Base-by-base conservation (phyloP, 2,113 vertebrate genomes). In the Phaethornis superciliosus region DNA sequence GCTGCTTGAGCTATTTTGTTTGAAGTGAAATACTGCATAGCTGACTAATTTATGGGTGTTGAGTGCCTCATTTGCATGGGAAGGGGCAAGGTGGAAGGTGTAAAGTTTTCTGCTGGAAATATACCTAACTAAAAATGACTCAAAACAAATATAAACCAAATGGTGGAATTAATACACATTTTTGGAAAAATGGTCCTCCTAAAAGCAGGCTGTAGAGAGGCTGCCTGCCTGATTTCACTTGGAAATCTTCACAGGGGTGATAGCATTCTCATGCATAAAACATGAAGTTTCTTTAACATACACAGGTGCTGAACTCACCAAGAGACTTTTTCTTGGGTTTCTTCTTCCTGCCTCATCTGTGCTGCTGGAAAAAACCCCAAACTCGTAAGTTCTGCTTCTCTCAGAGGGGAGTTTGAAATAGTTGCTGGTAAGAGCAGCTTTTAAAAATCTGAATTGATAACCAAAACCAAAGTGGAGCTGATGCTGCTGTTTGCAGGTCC, bases 1-100 rank as follows among this genome's bases (percentile, higher is more conserved):
- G 72, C 93, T 95, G 83, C 90, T 74, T 47, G 17, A 84, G 79
- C 78, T 84, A 78, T 75, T 89, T 93, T 95, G 70, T 92, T 96
- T 89, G 78, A 90, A 63, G 59, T 87, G 88, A 95, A 90, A 59
- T 81, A 56, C 40, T 79, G 67, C 74, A 23, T 33, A 60, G 81
- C 27, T 63, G 62, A 60, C 77, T 92, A 85, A 84, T 92, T 93
- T 89, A 90, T 90, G 83, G 81, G 63, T 79, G 68, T 81, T 92
- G 93, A 87, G 94, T 94, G 75, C 83, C 44, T 27, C 76, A 20
- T 79, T 84, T 88, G 3, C 87, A 63, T 70, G 81, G 74, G 59
- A 85, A 85, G 52, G 63, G 51, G 69, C 56, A 90, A 89, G 23
- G 87, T 65, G 71, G 74, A 87, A 74, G 55, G 59, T 88, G 46